Percentiles rank a stretch among this genome's conserved stretches.
Conservation (phyloP, 1,140 invertebrate species). For the Drosophila subobscura region DNA sequence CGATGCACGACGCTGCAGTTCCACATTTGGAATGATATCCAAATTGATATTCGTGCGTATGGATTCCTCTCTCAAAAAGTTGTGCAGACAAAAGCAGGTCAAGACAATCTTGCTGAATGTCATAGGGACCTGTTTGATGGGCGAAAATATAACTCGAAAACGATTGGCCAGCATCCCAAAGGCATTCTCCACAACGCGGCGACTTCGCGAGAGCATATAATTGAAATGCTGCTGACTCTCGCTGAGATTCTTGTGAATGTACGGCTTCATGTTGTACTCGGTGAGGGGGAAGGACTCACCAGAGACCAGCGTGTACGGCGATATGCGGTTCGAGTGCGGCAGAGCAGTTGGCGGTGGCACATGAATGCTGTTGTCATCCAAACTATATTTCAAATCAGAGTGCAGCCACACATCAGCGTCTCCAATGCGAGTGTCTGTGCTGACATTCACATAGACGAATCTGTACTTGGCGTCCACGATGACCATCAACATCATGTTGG, state of each 20-base stretch:
- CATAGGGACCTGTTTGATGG: background rate
- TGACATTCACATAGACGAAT: background rate
- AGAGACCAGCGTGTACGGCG: background rate
- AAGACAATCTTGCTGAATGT: background rate
- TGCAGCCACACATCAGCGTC: background rate
- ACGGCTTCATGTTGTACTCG: conserved; percentile 1
- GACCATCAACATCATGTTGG: background rate
- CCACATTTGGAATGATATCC: background rate
- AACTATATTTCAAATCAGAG: background rate
- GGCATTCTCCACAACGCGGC: background rate
- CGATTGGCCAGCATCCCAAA: background rate
- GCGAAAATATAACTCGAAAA: background rate
- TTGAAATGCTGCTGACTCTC: background rate
- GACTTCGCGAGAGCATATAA: background rate
- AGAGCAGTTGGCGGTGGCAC: background rate
- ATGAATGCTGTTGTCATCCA: background rate
- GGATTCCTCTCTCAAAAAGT: no score
- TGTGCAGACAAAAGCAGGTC: background rate
- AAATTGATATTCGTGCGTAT: background rate
- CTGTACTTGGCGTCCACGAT: conserved; percentile 1
- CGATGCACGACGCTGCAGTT: background rate
- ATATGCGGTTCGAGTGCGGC: background rate
- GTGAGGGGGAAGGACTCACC: background rate
- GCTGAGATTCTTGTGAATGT: no score
- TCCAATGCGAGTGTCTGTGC: background rate